Conservation (phyloP, 2,888 invertebrate species). For the Odiellus spinosus region DNA sequence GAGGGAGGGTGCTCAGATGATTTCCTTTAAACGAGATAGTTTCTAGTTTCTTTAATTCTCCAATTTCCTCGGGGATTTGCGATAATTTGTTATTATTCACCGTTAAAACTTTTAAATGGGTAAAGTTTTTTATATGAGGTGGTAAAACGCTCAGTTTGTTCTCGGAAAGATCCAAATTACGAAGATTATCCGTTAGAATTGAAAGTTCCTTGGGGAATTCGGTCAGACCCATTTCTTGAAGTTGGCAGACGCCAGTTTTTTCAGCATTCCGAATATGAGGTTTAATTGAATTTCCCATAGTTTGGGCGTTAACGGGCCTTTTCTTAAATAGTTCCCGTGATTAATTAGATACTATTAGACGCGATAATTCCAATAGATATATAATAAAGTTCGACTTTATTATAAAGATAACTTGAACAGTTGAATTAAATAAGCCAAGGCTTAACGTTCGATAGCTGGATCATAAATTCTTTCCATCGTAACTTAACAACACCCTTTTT, state of each 20-base stretch:
- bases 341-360: no score
- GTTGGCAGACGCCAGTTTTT: constrained; percentile 83
- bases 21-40: constrained; percentile 33
- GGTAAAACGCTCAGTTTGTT: constrained; percentile 57
- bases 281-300: constrained; percentile 83
- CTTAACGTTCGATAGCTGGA: no score
- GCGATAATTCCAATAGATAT: no score
- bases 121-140: constrained; percentile 35
- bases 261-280: constrained; percentile 86
- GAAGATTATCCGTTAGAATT: constrained; percentile 47
- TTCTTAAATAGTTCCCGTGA: no score
- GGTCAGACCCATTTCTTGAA: constrained; percentile 65
- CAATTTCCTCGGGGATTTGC: constrained; percentile 35
- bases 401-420: no score
- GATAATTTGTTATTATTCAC: constrained; percentile 37
- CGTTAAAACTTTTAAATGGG: constrained; percentile 36
- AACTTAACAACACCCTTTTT: no score
- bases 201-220: constrained; percentile 50
- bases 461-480: no score
- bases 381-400: no score
- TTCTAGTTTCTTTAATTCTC: constrained; percentile 36
- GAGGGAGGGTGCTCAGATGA: constrained; percentile 30
- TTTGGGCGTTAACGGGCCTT: constrained; percentile 2
- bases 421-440: no score
- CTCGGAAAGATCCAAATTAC: constrained; percentile 80